Conservation (phyloP, 2,113 vertebrate species). For the Menura novaehollandiae region DNA sequence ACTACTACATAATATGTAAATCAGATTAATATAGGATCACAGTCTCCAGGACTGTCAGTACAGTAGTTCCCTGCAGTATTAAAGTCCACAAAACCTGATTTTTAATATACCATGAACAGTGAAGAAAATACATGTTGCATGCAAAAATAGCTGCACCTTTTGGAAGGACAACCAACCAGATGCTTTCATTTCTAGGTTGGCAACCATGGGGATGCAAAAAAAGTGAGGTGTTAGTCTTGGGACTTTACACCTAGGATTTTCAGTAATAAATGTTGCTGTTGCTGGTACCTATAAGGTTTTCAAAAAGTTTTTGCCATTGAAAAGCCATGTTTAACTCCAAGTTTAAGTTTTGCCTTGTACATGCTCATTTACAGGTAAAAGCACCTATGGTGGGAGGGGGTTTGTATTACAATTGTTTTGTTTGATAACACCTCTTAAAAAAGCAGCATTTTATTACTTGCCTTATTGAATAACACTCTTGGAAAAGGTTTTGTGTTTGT, state of each 20-base stretch:
- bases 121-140: not conserved
- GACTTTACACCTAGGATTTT: constrained; percentile 43
- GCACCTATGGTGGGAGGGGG: fast-evolving
- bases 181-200: constrained; percentile 32
- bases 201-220: not conserved
- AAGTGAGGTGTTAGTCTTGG: constrained; percentile 37
- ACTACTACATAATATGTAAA: not conserved
- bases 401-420: not conserved
- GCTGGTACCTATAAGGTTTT: not conserved
- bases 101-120: constrained; percentile 26
- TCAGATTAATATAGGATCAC: constrained; percentile 1
- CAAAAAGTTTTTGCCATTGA: not conserved
- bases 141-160: constrained; percentile 40
- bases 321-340: not conserved
- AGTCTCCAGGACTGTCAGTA: not conserved
- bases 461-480: not conserved
- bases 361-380: not conserved
- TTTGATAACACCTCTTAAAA: not conserved
- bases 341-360: not conserved
- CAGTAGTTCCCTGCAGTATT: constrained; percentile 14
- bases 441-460: not conserved
- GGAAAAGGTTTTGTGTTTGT: not conserved
- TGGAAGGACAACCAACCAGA: constrained; percentile 48
- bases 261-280: constrained; percentile 5
- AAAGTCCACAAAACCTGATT: not conserved